Evolutionary conservation across 2,113 vertebrate genomes (phyloP).

Genomic region (Anser cygnoides): DNA sequence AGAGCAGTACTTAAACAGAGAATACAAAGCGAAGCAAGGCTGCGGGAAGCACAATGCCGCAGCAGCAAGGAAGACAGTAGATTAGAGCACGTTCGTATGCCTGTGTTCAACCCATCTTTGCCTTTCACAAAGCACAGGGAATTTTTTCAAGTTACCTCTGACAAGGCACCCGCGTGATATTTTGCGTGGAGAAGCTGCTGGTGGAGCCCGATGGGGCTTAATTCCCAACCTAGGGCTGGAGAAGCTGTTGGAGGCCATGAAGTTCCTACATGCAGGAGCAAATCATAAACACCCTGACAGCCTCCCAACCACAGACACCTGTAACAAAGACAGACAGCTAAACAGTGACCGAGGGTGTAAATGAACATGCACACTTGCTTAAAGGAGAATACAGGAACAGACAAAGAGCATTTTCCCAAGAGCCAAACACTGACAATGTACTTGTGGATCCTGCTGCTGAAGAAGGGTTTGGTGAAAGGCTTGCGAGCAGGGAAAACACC

Average conservation of each 20-base stretch:
- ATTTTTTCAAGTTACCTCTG: neutral
- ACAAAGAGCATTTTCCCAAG: neutral
- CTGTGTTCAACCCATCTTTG: neutral
- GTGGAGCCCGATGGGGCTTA: neutral
- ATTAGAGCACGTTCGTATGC: neutral
- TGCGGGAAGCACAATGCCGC: neutral
- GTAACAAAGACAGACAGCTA: neutral
- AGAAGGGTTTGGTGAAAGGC: neutral
- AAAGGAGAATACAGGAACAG: neutral
- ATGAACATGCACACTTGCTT: neutral
- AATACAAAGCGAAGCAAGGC: neutral
- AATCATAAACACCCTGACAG: neutral
- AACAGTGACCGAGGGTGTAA: neutral
- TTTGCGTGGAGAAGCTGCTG: neutral
- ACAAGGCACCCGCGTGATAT: rapidly evolving
- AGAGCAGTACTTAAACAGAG: neutral
- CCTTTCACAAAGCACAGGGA: neutral
- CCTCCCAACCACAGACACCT: neutral
- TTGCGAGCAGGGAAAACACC: neutral
- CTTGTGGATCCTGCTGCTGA: neutral
- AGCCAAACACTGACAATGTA: neutral
- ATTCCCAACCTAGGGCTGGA: neutral
- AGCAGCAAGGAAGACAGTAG: neutral
- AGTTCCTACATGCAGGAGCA: neutral
- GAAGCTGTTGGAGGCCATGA: neutral